phyloP scores from a whole-genome alignment of 1,140 invertebrate species.

The Penaeus indicus region DNA sequence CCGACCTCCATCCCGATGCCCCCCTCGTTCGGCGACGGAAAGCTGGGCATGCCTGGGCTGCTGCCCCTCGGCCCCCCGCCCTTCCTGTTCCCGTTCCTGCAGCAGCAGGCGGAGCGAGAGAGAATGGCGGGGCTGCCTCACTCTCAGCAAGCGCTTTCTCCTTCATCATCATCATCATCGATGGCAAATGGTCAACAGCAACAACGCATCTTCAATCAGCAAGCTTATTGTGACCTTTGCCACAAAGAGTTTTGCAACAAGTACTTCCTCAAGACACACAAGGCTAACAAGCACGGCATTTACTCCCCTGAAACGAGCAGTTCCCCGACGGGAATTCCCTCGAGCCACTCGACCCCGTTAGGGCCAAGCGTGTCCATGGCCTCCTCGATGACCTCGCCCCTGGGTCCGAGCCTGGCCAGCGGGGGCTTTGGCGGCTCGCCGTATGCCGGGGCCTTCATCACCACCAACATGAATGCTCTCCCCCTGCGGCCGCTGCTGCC shows the following conservation, averaged over 20 bases:
- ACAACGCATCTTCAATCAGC: conserved; percentile 86
- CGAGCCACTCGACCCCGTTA: conserved; percentile 52
- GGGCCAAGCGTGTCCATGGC: conserved; percentile 51
- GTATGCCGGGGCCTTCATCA: conserved; percentile 66
- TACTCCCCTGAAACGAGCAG: conserved; percentile 66
- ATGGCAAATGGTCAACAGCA: conserved; percentile 61
- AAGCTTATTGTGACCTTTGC: conserved; percentile 95
- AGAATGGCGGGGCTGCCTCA: conserved; percentile 55
- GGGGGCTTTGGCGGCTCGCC: conserved; percentile 60
- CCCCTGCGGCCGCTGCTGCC: conserved; percentile 53
- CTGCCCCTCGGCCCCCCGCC: conserved; percentile 67
- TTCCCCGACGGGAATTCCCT: conserved; percentile 47
- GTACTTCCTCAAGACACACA: conserved; percentile 98
- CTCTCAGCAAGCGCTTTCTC: conserved; percentile 47
- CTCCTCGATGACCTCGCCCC: conserved; percentile 55
- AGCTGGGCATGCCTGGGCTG: conserved; percentile 60
- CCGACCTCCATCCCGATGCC: conserved; percentile 64
- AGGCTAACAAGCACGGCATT: conserved; percentile 94
- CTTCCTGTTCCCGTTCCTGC: conserved; percentile 68
- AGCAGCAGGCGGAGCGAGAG: conserved; percentile 70
- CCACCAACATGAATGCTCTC: conserved; percentile 63
- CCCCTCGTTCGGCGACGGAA: conserved; percentile 63
- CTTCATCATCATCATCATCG: conserved; percentile 51
- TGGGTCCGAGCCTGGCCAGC: conserved; percentile 50
- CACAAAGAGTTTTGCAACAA: conserved; percentile 99